A percentile compares a stretch with the other conserved stretches of the same genome.
Evolutionary conservation across 2,888 invertebrate species (phyloP).

Genomic region (Aethes cnicana): DNA sequence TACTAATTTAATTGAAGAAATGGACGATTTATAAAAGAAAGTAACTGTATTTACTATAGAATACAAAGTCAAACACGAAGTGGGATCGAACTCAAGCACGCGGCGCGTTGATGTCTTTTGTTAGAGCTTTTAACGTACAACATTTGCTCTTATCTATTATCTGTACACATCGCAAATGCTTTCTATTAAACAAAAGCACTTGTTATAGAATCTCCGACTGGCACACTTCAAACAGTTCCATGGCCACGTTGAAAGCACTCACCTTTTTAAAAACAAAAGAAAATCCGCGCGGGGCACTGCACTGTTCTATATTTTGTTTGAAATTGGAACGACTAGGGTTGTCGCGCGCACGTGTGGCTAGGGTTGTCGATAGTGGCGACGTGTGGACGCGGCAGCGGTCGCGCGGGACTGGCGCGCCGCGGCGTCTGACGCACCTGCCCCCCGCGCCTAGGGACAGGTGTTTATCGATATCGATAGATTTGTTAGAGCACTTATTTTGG

Average conservation of each 20-base stretch:
- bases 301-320: conserved; percentile 20
- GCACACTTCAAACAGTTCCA: conserved; percentile 16
- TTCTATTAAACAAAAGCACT: neutral
- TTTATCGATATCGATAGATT: conserved; percentile 71
- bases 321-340: conserved; percentile 69
- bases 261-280: conserved; percentile 12
- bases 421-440: conserved; percentile 74
- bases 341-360: conserved; percentile 75
- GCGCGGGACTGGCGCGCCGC: conserved; percentile 79
- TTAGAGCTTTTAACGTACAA: conserved; percentile 46
- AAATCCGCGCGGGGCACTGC: conserved; percentile 27
- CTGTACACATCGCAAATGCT: neutral
- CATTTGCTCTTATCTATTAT: conserved; percentile 6
- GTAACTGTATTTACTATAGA: conserved; percentile 10
- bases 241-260: neutral
- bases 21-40: conserved; percentile 1
- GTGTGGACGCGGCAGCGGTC: conserved; percentile 64
- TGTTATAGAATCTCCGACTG: conserved; percentile 25
- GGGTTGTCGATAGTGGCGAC: conserved; percentile 54
- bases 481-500: too few relatives aligned
- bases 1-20: neutral
- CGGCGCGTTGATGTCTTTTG: conserved; percentile 75
- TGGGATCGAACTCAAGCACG: conserved; percentile 32
- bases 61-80: conserved; percentile 11
- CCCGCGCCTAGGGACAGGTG: conserved; percentile 63